Percentiles rank a stretch among this genome's conserved stretches.
Conservation (phyloP, 1,140 invertebrate species). For the Piezodorus guildinii region DNA sequence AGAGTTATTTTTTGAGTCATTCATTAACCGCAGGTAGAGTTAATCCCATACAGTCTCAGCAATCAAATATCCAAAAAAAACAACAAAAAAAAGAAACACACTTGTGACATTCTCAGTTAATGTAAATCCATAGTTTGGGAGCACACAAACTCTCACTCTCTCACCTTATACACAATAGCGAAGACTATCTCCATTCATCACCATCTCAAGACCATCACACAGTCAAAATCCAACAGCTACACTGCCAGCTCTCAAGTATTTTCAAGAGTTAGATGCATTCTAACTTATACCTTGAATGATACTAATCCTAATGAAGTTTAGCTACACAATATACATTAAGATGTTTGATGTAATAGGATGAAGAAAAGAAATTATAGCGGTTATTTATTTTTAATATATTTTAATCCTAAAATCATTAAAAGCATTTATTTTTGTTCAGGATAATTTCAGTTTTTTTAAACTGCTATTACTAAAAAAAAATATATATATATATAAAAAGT, state of each 20-base stretch:
- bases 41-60: constrained; percentile 3
- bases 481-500: too few relatives aligned
- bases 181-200: constrained; percentile 1
- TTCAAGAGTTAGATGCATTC: constrained; percentile 7
- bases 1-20: background rate
- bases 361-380: background rate
- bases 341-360: background rate
- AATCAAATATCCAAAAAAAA: background rate
- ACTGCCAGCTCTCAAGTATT: background rate
- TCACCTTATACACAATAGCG: constrained; percentile 7
- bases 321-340: background rate
- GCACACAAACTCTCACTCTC: constrained; percentile 11
- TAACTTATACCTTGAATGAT: background rate
- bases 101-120: constrained; percentile 2
- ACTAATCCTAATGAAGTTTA: background rate
- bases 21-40: background rate
- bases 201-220: constrained; percentile 4
- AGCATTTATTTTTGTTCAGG: too few relatives aligned
- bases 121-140: constrained; percentile 18
- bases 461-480: too few relatives aligned
- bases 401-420: too few relatives aligned
- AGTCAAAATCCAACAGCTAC: constrained; percentile 9
- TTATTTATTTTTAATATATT: too few relatives aligned
- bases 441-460: too few relatives aligned
- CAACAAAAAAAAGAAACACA: constrained; percentile 6